Evolutionary conservation across 2,113 vertebrate species (phyloP).

Genomic region (Rhinoptilus africanus): DNA sequence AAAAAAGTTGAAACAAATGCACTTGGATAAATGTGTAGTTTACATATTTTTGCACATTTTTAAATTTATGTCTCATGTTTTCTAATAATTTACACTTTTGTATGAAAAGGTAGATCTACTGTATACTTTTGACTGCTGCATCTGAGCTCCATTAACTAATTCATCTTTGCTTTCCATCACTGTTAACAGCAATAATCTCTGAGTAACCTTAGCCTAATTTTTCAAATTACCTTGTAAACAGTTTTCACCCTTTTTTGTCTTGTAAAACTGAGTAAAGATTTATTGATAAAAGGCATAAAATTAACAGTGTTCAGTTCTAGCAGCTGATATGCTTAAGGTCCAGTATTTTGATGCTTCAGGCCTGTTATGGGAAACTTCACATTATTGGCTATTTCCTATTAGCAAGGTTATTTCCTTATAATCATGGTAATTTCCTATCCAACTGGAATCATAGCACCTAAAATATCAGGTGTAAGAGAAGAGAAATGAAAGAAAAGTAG

Average conservation of each 20-base stretch:
- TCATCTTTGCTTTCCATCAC: neutral
- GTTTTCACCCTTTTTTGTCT: neutral
- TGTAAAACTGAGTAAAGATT: neutral
- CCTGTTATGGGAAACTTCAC: neutral
- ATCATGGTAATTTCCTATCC: neutral
- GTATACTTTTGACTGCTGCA: slow-evolving; percentile 62
- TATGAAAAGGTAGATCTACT: slow-evolving; percentile 24
- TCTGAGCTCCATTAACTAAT: neutral
- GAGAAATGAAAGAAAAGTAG: neutral
- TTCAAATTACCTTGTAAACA: neutral
- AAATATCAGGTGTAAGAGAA: neutral
- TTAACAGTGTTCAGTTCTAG: neutral
- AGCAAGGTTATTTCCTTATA: neutral
- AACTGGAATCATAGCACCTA: neutral
- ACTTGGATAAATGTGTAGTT: neutral
- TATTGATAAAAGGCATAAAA: neutral
- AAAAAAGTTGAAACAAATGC: neutral
- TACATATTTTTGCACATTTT: neutral
- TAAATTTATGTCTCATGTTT: neutral
- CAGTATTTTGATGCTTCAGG: neutral
- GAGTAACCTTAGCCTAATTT: neutral
- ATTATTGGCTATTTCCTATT: neutral
- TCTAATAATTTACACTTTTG: neutral
- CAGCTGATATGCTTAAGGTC: neutral
- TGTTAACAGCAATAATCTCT: neutral